These are phyloP conservation scores for Camponotus fellah DNA, from an alignment of 2,888 invertebrate species.

Conservation along the genomic window DNA sequence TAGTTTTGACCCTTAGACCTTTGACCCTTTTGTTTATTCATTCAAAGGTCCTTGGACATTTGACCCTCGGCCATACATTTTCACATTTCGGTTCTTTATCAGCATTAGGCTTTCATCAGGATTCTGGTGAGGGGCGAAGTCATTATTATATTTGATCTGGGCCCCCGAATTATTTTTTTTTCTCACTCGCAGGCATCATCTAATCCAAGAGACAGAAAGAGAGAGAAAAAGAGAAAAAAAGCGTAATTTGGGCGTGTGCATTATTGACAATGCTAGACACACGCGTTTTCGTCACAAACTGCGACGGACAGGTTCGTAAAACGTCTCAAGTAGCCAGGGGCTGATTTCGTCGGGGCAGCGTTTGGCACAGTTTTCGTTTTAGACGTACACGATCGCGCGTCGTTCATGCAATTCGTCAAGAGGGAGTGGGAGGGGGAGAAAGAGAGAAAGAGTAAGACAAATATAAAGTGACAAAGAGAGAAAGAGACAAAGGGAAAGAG, in stretches of 20 bases:
- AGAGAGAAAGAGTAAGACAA: slow-evolving; percentile 31
- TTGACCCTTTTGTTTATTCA: slow-evolving; percentile 10
- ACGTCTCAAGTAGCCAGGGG: slow-evolving; percentile 34
- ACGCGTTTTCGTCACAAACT: slow-evolving; percentile 24
- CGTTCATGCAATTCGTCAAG: slow-evolving; percentile 54
- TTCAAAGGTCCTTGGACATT: not conserved
- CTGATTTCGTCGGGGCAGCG: slow-evolving; percentile 65
- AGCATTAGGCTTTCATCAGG: not conserved
- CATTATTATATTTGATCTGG: not conserved
- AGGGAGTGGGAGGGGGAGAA: slow-evolving; percentile 34
- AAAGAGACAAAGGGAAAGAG: slow-evolving; percentile 30
- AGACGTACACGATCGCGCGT: slow-evolving; percentile 66
- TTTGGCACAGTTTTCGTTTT: slow-evolving; percentile 78
- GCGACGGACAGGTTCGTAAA: slow-evolving; percentile 40
- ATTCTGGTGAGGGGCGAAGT: not conserved
- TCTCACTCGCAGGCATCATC: not conserved
- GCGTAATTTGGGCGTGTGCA: slow-evolving; percentile 31
- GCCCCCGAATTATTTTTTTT: not conserved
- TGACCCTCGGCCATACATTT: not conserved
- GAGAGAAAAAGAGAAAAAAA: slow-evolving; percentile 33
- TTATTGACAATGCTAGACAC: slow-evolving; percentile 23
- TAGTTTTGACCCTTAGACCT: slow-evolving; percentile 6
- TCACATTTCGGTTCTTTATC: not conserved
- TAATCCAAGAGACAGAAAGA: slow-evolving; percentile 24
- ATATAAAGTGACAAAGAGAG: slow-evolving; percentile 40